Percentiles rank a stretch among this genome's conserved stretches.
These are phyloP conservation scores for Bergia sp. DNA, from an alignment of 92 coral and sea anemone species.

Conservation along the genomic window DNA sequence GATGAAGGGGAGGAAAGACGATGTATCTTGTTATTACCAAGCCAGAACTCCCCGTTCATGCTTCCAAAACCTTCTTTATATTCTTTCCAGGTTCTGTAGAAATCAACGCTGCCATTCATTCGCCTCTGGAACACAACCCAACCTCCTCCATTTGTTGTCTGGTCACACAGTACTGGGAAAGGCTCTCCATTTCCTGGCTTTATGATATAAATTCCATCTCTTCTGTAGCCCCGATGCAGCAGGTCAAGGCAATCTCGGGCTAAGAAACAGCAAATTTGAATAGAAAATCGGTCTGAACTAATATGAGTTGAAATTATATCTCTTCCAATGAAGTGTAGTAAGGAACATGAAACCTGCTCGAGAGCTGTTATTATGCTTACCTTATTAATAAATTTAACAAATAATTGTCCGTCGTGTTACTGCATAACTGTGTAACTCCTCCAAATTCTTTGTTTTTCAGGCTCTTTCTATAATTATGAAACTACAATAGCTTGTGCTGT, in stretches of 20 bases:
- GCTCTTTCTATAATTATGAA: background rate
- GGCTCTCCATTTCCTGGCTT: background rate
- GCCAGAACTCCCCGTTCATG: slow-evolving; percentile 27
- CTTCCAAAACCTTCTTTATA: slow-evolving; percentile 23
- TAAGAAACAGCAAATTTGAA: background rate
- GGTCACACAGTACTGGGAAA: slow-evolving; percentile 24
- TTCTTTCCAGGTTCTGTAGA: slow-evolving; percentile 11
- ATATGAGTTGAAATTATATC: no score
- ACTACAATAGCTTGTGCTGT: background rate
- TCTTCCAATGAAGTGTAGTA: no score
- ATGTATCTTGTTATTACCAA: slow-evolving; percentile 27
- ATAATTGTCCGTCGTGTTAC: no score
- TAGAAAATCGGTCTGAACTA: no score
- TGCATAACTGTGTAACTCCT: background rate
- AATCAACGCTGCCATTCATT: slow-evolving; percentile 10
- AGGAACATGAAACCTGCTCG: no score
- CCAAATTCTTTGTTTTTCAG: background rate
- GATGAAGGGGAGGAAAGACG: background rate
- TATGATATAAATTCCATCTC: slow-evolving; percentile 13
- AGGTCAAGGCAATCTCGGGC: background rate
- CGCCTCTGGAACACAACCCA: slow-evolving; percentile 38
- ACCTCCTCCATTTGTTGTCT: slow-evolving; percentile 18
- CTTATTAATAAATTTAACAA: no score
- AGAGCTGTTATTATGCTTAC: no score
- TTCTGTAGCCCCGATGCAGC: background rate